phyloP scores from a whole-genome alignment of 2,113 vertebrate species.

The Danionella cerebrum region DNA sequence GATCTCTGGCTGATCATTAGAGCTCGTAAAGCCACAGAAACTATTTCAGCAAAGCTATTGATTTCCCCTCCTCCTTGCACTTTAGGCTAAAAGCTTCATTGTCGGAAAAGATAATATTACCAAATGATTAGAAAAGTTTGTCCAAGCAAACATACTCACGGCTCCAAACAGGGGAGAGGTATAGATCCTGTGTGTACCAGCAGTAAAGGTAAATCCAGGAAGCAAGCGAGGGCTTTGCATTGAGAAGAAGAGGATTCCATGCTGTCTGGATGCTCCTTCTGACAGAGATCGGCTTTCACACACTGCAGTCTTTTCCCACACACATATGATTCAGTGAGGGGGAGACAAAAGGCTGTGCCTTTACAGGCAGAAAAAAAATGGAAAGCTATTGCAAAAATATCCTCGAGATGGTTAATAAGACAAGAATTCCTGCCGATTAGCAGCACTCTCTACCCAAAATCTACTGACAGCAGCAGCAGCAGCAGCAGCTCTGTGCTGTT shows the following conservation, averaged over 20 bases:
- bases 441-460: conserved; percentile 44
- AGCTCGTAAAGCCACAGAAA: conserved; percentile 19
- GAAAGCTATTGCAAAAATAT: conserved; percentile 35
- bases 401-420: conserved; percentile 30
- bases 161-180: conserved; percentile 8
- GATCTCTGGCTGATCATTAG: conserved; percentile 24
- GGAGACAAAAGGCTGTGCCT: conserved; percentile 37
- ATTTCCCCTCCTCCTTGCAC: conserved; percentile 25
- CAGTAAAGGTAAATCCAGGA: conserved; percentile 17
- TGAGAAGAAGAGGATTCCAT: conserved; percentile 25
- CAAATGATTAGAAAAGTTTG: conserved; percentile 28
- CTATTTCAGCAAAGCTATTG: conserved; percentile 31
- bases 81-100: conserved; percentile 27
- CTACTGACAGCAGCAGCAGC: conserved; percentile 54
- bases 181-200: conserved; percentile 10
- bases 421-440: conserved; percentile 43
- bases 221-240: neutral
- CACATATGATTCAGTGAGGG: conserved; percentile 35
- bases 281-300: conserved; percentile 30
- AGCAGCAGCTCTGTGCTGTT: conserved; percentile 25
- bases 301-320: conserved; percentile 31
- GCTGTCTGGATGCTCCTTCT: conserved; percentile 28
- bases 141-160: conserved; percentile 26
- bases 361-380: conserved; percentile 33
- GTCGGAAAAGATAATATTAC: conserved; percentile 23